phyloP scores from a whole-genome alignment of 1,140 invertebrate genomes.

The Archegozetes longisetosus region DNA sequence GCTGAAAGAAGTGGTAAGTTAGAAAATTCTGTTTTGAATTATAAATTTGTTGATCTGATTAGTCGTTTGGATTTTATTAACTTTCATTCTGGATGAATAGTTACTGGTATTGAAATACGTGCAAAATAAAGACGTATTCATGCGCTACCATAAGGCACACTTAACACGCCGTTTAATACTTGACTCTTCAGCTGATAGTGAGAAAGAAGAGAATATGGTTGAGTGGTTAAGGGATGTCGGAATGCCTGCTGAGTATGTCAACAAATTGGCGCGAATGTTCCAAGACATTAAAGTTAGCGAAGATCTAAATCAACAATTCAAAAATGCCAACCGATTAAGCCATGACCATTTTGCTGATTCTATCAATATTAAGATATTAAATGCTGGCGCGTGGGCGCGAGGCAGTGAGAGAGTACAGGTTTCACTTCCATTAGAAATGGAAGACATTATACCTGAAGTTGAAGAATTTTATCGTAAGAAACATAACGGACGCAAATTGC shows the following conservation, averaged over 20 bases:
- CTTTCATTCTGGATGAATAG: conserved; percentile 30
- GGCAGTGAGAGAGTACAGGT: conserved; percentile 86
- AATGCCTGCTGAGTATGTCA: conserved; percentile 99
- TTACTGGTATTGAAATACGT: conserved; percentile 95
- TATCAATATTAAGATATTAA: conserved; percentile 66
- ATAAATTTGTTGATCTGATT: conserved; percentile 14
- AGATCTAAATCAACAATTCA: conserved; percentile 91
- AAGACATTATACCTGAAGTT: conserved; percentile 92
- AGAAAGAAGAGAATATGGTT: conserved; percentile 99
- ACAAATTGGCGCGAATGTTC: conserved; percentile 70
- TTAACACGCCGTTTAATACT: conserved; percentile 85
- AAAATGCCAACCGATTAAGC: conserved; percentile 25
- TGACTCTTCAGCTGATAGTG: conserved; percentile 92
- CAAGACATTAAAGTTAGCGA: conserved; percentile 98
- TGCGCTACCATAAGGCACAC: conserved; percentile 98
- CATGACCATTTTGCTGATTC: conserved; percentile 28
- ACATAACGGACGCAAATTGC: conserved; percentile 91
- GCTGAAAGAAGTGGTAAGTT: conserved; percentile 70
- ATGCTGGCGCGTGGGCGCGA: conserved; percentile 92
- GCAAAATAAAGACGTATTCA: conserved; percentile 98
- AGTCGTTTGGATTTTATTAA: conserved; percentile 9
- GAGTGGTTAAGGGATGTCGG: conserved; percentile 76
- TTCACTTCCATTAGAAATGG: conserved; percentile 85
- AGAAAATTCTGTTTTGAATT: no score
- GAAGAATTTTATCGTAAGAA: conserved; percentile 54